Evolutionary conservation across 2,888 invertebrate species (phyloP).

Genomic region (Drosophila borborema): DNA sequence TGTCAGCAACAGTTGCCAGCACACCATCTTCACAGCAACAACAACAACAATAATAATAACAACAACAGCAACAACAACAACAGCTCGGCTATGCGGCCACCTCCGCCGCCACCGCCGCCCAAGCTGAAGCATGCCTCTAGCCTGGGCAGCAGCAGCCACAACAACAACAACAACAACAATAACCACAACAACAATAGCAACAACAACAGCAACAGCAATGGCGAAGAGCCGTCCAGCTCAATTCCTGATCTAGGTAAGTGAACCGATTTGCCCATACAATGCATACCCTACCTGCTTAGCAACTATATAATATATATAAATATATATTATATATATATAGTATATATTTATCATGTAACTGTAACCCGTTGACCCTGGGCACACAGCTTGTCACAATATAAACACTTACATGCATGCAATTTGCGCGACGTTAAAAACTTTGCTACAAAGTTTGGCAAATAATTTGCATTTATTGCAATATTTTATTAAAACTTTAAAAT

Average conservation of each 20-base stretch:
- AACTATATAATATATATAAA: not conserved
- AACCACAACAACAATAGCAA: slow-evolving; percentile 20
- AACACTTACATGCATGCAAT: slow-evolving; percentile 7
- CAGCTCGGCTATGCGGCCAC: slow-evolving; percentile 83
- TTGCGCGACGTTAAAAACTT: slow-evolving; percentile 17
- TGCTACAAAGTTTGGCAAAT: slow-evolving; percentile 18
- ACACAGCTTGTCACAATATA: slow-evolving; percentile 43
- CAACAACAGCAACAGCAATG: slow-evolving; percentile 44
- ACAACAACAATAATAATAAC: not conserved
- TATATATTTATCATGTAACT: slow-evolving; percentile 22
- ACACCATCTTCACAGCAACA: slow-evolving; percentile 45
- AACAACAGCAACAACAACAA: slow-evolving; percentile 26
- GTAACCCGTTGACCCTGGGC: slow-evolving; percentile 72
- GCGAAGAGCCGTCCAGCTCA: slow-evolving; percentile 93
- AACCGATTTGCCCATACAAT: not conserved
- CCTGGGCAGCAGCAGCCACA: slow-evolving; percentile 44
- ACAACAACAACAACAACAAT: slow-evolving; percentile 22
- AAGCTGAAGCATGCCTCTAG: slow-evolving; percentile 82
- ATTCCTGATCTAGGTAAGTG: slow-evolving; percentile 94
- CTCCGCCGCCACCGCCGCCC: slow-evolving; percentile 85
- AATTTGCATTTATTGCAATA: not conserved
- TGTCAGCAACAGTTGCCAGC: slow-evolving; percentile 51
- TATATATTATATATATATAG: not conserved
- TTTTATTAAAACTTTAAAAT: too few relatives aligned
- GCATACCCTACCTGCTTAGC: not conserved